These are phyloP conservation scores for Cricetomys ansorgei DNA, from an alignment of 2,113 vertebrate genomes.

Conservation along the genomic window DNA sequence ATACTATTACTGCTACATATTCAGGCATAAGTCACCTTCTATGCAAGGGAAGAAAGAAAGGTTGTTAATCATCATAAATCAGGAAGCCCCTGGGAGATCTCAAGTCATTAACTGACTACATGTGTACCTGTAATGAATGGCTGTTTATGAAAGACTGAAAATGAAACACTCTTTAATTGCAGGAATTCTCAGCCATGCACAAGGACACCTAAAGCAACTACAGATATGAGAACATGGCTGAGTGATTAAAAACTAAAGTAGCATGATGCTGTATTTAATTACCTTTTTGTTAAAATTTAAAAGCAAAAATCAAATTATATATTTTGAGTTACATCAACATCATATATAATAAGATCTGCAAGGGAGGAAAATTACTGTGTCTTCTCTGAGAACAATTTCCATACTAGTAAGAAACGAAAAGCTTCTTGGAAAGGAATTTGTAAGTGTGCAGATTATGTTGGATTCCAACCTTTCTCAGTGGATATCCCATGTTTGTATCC, in stretches of 20 bases:
- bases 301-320: neutral
- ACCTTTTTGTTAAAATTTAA: constrained; percentile 5
- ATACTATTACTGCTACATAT: neutral
- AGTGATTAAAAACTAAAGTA: constrained; percentile 28
- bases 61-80: constrained; percentile 61
- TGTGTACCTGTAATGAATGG: constrained; percentile 63
- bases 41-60: neutral
- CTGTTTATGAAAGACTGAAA: constrained; percentile 62
- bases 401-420: neutral
- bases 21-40: constrained; percentile 55
- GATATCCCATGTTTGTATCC: neutral
- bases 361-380: neutral
- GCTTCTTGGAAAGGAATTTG: neutral
- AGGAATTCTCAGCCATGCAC: constrained; percentile 52
- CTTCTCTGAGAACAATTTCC: accelerated
- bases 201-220: constrained; percentile 54
- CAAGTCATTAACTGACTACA: constrained; percentile 59
- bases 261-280: neutral
- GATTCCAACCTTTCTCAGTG: neutral
- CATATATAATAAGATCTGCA: neutral
- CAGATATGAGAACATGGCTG: neutral
- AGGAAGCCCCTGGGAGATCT: constrained; percentile 31
- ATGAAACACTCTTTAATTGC: constrained; percentile 61
- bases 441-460: neutral
- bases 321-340: neutral